These are phyloP conservation scores for Nannoperca obscura DNA, from an alignment of 2,797 vertebrate genomes.

Conservation along the genomic window DNA sequence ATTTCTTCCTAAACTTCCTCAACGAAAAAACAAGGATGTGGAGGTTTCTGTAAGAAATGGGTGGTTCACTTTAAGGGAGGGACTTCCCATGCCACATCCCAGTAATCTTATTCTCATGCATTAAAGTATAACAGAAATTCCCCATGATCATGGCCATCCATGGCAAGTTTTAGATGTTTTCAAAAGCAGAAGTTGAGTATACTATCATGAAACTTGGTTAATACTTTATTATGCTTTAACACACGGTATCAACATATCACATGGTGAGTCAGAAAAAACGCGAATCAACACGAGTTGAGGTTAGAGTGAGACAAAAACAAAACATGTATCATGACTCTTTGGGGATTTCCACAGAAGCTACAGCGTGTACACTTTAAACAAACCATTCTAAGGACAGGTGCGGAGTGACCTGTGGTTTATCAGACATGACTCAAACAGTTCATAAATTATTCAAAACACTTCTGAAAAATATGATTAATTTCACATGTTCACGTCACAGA, in stretches of 20 bases:
- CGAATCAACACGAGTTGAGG: conserved; percentile 34
- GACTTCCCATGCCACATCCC: conserved; percentile 74
- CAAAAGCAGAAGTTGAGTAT: not conserved
- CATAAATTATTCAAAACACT: conserved; percentile 33
- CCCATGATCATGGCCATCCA: conserved; percentile 64
- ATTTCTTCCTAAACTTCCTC: conserved; percentile 22
- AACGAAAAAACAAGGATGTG: not conserved
- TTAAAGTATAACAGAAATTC: conserved; percentile 76
- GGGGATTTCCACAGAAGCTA: conserved; percentile 72
- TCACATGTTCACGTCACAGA: not conserved
- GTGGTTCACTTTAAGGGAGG: conserved; percentile 59
- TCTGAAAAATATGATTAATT: conserved; percentile 28
- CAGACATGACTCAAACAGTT: conserved; percentile 49
- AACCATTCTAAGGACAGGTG: conserved; percentile 60
- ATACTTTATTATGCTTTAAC: conserved; percentile 12
- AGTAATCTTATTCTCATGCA: conserved; percentile 53
- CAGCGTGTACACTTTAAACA: conserved; percentile 21
- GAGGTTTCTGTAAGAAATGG: conserved; percentile 40
- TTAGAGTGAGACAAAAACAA: conserved; percentile 66
- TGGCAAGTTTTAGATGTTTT: not conserved
- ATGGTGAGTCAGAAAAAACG: conserved; percentile 51
- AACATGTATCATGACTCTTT: conserved; percentile 50
- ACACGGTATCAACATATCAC: conserved; percentile 15
- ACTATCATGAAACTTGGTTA: not conserved
- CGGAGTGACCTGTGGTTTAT: conserved; percentile 52